Percentiles rank a stretch among this genome's conserved stretches.
These are phyloP conservation scores for Drosophila koepferae DNA, from an alignment of 2,888 invertebrate species.

Conservation along the genomic window DNA sequence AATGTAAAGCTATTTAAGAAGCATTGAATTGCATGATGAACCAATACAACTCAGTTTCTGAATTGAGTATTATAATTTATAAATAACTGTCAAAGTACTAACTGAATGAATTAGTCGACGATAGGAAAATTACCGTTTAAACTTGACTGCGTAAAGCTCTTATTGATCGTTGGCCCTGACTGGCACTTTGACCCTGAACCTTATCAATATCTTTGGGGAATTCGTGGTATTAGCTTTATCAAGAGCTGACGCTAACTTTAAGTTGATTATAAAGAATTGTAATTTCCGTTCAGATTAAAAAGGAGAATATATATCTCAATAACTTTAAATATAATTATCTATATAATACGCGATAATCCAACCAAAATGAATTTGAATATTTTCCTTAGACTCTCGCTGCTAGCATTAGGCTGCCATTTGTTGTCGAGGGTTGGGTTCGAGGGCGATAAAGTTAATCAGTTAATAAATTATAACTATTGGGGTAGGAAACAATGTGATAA, in stretches of 20 bases:
- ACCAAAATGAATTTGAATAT: not conserved
- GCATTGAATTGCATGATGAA: not conserved
- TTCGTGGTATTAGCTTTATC: not conserved
- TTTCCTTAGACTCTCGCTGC: not conserved
- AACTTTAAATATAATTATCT: not conserved
- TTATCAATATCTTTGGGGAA: not conserved
- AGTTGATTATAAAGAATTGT: not conserved
- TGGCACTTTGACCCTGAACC: not conserved
- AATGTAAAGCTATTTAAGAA: not conserved
- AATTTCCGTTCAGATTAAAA: not conserved
- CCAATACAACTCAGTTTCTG: not conserved
- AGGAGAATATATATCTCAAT: not conserved
- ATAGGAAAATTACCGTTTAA: not conserved
- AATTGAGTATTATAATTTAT: not conserved
- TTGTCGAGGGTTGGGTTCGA: no score
- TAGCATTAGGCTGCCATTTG: not conserved
- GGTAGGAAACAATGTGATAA: conserved; percentile 7
- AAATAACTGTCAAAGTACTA: not conserved
- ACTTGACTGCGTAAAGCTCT: not conserved
- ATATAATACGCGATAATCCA: not conserved
- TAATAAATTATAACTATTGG: conserved; percentile 19
- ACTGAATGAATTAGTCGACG: not conserved
- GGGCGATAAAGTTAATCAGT: conserved; percentile 1
- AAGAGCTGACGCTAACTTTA: no score
- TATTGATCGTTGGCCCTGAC: conserved; percentile 1